Base-by-base conservation (phyloP, 1,140 invertebrate genomes). In the Oryctes rhinoceros region DNA sequence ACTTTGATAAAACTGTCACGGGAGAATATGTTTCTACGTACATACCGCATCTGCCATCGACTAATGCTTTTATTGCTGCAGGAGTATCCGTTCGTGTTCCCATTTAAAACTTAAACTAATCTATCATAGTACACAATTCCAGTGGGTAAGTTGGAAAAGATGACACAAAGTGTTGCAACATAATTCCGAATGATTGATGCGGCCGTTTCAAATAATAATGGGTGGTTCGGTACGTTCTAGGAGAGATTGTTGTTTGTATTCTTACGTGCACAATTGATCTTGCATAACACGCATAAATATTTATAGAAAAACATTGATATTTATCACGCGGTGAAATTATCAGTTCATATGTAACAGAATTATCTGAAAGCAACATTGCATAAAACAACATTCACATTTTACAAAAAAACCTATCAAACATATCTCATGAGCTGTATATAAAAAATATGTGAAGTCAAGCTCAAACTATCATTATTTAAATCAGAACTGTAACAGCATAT, bases 141-240 rank as follows among this genome's bases (percentile, higher is more conserved):
- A 35, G 65, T 71, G 65, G 65, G 65, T 71, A 71, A 71, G 20
- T 71, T 71, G 18, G 7, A 35, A 71, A 71, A 71, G 65, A 71
- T 71, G 65, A 71, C 65, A 59, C 53, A 59, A 15, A 71, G 20
- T 71, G 65, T 71, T 71, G 65, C 65, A 35, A 35, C 24, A 37
- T 71, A 71, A 71, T 71, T 35, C 65, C 65, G 65, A 71, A 71
- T 71, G 65, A 71, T 71, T 71, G 65, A 71, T 71, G 65, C 65
- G 20, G 35, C 65, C 37, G 15, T 3, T 71, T 71, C 10, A 71
- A 13, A 71, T 71, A 71, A 71, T 71, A 71, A 71, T 71, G 65
- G 18, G 0, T 71, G 24, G 13, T 18, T 35, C n/a, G 10, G 53
- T 59, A 18, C 53, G 53, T n/a, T 18, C 53, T 6, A 15, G 15